Percentiles rank a stretch among this genome's conserved stretches.
phyloP scores from a whole-genome alignment of 2,888 invertebrate genomes.

The Synergus umbraculus region DNA sequence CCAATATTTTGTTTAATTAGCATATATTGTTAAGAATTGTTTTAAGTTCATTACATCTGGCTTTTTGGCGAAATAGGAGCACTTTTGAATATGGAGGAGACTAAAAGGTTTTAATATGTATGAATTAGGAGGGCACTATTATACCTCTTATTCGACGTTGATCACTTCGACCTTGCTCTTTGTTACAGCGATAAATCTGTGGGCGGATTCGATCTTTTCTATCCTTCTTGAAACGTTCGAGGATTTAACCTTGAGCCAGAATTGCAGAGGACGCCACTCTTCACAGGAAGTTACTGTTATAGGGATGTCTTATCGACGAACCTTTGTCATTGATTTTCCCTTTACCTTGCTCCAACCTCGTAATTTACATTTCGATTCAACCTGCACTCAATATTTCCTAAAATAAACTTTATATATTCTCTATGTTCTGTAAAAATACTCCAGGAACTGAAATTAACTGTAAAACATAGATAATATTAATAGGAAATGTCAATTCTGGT shows the following conservation, averaged over 20 bases:
- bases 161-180: conserved; percentile 25
- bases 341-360: neutral
- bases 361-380: neutral
- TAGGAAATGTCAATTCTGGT: too few relatives aligned
- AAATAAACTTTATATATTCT: neutral
- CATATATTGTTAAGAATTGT: neutral
- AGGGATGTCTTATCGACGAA: conserved; percentile 9
- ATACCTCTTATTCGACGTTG: conserved; percentile 1
- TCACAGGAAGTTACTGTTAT: neutral
- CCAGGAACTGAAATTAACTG: neutral
- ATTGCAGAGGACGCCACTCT: neutral
- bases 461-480: neutral
- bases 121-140: conserved; percentile 3
- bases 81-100: conserved; percentile 11
- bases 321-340: conserved; percentile 9
- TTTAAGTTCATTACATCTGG: too few relatives aligned
- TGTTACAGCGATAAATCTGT: conserved; percentile 34
- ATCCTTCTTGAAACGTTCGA: neutral
- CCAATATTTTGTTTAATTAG: neutral
- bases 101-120: conserved; percentile 21
- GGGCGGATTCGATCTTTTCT: neutral
- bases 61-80: neutral
- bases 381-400: neutral
- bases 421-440: neutral
- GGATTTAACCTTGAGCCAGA: conserved; percentile 25